A percentile compares a stretch with the other conserved stretches of the same genome.
Conservation (phyloP, 2,888 invertebrate genomes). For the Mycalesis mineus region DNA sequence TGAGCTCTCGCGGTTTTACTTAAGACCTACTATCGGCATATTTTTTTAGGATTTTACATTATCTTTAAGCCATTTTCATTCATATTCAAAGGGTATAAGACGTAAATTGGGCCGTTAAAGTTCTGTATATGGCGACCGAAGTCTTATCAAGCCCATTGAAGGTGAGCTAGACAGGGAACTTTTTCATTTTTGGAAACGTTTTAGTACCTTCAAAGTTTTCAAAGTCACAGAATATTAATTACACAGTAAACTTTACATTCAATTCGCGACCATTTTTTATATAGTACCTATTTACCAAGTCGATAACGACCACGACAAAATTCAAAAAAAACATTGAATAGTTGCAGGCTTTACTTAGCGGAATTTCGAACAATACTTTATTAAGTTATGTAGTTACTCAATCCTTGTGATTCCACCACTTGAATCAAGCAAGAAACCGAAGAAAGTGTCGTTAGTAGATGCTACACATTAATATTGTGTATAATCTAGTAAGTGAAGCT, state of each 20-base stretch:
- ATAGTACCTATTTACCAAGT: neutral
- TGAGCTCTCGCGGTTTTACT: conserved; percentile 31
- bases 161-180: conserved; percentile 42
- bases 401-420: too few species aligned
- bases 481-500: too few species aligned
- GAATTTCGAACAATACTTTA: too few species aligned
- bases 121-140: conserved; percentile 31
- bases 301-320: neutral
- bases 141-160: conserved; percentile 39
- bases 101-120: conserved; percentile 20
- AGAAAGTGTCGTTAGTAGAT: too few species aligned
- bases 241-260: neutral
- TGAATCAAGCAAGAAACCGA: too few species aligned
- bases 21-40: conserved; percentile 30
- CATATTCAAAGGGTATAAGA: conserved; percentile 28
- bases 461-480: too few species aligned
- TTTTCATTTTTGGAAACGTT: conserved; percentile 38
- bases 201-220: conserved; percentile 33
- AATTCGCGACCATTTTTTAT: neutral
- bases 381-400: too few species aligned
- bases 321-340: too few species aligned
- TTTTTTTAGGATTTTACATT: conserved; percentile 25
- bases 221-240: conserved; percentile 30
- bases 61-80: conserved; percentile 23
- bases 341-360: too few species aligned